These are phyloP conservation scores for Archips xylosteana DNA, from an alignment of 2,888 invertebrate species.

Conservation along the genomic window DNA sequence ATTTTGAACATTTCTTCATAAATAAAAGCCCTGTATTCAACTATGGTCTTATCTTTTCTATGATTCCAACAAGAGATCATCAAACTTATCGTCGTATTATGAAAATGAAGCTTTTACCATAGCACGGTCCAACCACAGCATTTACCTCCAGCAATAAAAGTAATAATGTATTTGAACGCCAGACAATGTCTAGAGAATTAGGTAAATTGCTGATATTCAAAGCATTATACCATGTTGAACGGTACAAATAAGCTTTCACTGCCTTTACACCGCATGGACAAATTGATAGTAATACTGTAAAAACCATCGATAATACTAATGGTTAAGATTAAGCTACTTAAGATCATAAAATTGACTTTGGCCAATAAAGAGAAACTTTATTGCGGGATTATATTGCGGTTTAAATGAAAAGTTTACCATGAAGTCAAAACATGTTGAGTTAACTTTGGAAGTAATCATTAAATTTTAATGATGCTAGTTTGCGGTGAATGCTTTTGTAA, in stretches of 20 bases:
- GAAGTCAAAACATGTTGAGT: constrained; percentile 23
- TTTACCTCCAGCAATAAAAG: constrained; percentile 47
- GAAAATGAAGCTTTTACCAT: constrained; percentile 16
- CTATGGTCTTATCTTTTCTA: constrained; percentile 1
- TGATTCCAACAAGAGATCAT: constrained; percentile 30
- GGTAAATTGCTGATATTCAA: constrained; percentile 56
- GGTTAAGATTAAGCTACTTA: constrained; percentile 53
- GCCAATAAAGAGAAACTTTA: constrained; percentile 51
- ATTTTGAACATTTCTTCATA: neutral
- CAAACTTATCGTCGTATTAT: constrained; percentile 32
- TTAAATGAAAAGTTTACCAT: constrained; percentile 37
- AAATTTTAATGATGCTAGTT: constrained; percentile 23
- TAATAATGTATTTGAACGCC: constrained; percentile 51
- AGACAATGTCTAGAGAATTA: constrained; percentile 58
- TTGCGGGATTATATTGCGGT: constrained; percentile 39
- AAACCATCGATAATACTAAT: constrained; percentile 59
- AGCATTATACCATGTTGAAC: constrained; percentile 56
- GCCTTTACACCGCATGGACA: constrained; percentile 55
- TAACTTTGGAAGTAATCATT: constrained; percentile 15
- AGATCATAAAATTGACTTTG: constrained; percentile 44
- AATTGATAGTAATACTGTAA: constrained; percentile 57
- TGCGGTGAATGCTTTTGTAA: constrained; percentile 5
- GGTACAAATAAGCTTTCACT: constrained; percentile 66
- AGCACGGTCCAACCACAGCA: constrained; percentile 33
- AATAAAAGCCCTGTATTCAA: neutral